These are phyloP conservation scores for Momotus momota DNA, from an alignment of 2,797 vertebrate genomes.

Conservation along the genomic window DNA sequence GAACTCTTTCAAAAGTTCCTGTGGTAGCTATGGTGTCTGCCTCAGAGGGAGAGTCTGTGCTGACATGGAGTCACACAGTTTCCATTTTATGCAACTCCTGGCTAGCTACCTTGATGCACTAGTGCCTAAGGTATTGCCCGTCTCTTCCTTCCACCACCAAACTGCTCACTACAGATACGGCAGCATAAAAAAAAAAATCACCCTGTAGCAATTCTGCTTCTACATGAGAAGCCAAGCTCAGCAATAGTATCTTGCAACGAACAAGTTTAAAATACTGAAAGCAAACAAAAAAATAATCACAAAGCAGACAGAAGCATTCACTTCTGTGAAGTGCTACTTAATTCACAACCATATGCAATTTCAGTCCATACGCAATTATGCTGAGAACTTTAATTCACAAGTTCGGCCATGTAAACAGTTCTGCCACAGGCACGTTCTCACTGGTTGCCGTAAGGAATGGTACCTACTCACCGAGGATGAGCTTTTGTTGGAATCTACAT, in stretches of 20 bases:
- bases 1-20: neutral
- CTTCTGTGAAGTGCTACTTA: neutral
- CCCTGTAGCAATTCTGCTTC: neutral
- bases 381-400: neutral
- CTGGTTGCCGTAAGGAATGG: rapidly evolving
- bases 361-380: neutral
- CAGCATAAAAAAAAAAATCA: neutral
- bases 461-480: neutral
- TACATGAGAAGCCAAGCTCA: neutral
- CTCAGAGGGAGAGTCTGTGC: neutral
- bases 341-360: rapidly evolving
- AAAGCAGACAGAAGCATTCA: neutral
- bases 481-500: neutral
- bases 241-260: neutral
- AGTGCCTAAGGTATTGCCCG: neutral
- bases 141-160: neutral
- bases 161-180: rapidly evolving
- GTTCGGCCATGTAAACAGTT: neutral
- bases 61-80: neutral
- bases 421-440: neutral
- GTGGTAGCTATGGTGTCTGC: neutral
- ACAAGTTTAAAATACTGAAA: neutral
- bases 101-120: neutral
- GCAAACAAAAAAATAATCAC: neutral
- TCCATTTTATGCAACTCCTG: neutral